Conservation (phyloP, 1,140 invertebrate genomes). For the Stegodyphus dumicola region DNA sequence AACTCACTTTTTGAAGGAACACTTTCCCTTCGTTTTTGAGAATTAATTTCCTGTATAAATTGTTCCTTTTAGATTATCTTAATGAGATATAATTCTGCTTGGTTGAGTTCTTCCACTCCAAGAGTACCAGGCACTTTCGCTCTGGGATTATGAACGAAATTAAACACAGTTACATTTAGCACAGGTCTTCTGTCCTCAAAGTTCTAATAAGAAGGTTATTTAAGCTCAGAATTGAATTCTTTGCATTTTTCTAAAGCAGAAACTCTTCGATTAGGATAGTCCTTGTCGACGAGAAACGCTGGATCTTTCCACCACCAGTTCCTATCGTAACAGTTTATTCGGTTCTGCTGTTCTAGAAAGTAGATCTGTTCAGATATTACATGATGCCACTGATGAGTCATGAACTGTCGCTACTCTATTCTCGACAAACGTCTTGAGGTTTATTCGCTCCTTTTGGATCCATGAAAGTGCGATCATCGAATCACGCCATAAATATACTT, state of each 20-base stretch:
- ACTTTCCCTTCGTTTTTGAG: no score
- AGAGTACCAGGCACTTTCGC: neutral
- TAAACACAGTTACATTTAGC: neutral
- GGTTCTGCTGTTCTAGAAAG: neutral
- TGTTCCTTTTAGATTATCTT: no score
- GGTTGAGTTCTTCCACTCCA: neutral
- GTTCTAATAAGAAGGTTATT: neutral
- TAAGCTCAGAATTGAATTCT: neutral
- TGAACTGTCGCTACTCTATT: constrained; percentile 67
- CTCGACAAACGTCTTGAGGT: constrained; percentile 67
- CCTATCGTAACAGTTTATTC: neutral
- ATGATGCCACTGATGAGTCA: constrained; percentile 16
- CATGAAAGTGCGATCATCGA: constrained; percentile 67
- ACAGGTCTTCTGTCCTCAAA: neutral
- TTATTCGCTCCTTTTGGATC: constrained; percentile 64
- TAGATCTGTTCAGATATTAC: constrained; percentile 3
- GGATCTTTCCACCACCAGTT: neutral
- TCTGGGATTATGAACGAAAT: neutral
- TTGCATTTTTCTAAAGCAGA: neutral
- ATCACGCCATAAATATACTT: constrained; percentile 64
- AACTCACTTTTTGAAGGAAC: no score
- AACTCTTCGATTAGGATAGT: neutral
- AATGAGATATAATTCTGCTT: no score
- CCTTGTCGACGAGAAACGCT: neutral
- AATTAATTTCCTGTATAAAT: no score